phyloP scores from a whole-genome alignment of 1,140 invertebrate genomes.

The Mycetomoellerius zeteki region DNA sequence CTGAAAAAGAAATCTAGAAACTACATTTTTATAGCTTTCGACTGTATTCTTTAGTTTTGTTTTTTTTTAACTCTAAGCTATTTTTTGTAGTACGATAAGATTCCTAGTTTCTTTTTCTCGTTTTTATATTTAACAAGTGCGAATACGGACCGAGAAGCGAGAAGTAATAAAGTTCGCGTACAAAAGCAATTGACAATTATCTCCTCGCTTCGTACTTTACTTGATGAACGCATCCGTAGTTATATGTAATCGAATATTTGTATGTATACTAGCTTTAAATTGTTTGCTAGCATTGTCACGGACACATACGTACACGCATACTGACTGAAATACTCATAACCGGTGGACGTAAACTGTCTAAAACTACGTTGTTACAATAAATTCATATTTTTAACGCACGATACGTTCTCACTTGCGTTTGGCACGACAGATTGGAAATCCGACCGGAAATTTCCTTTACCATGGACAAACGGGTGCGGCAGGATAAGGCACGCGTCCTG shows the following conservation, averaged over 20 bases:
- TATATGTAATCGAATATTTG: conserved; percentile 45
- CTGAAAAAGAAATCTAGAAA: neutral
- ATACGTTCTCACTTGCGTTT: conserved; percentile 5
- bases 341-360: conserved; percentile 69
- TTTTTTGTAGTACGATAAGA: neutral
- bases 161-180: conserved; percentile 36
- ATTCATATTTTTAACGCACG: conserved; percentile 78
- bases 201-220: conserved; percentile 49
- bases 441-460: conserved; percentile 55
- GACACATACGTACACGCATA: conserved; percentile 24
- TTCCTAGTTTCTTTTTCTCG: neutral
- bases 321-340: conserved; percentile 77
- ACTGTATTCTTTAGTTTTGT: neutral
- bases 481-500: conserved; percentile 81
- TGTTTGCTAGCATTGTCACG: conserved; percentile 62
- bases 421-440: conserved; percentile 13
- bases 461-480: conserved; percentile 81
- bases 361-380: conserved; percentile 79
- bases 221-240: conserved; percentile 23
- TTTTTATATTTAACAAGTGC: neutral
- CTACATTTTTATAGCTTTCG: conserved; percentile 9
- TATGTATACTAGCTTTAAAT: conserved; percentile 59
- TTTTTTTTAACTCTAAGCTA: neutral
- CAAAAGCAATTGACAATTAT: conserved; percentile 22
- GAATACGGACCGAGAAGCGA: neutral